Conservation (phyloP, 1,140 invertebrate genomes). For the Trialeurodes vaporariorum region DNA sequence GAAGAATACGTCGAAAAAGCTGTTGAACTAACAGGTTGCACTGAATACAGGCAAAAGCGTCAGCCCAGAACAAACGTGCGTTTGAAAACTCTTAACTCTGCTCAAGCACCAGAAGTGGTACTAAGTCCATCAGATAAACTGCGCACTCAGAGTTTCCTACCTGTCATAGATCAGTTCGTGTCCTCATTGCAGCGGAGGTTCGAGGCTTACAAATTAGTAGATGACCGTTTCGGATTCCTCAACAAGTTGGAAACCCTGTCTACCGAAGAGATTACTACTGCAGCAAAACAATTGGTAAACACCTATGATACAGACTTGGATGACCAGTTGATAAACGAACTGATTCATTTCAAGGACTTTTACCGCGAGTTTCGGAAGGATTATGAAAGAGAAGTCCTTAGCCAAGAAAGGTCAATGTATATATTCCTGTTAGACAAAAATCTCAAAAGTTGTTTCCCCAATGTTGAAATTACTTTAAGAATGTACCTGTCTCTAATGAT, state of each 20-base stretch:
- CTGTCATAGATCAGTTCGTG: constrained; percentile 14
- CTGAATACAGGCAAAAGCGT: constrained; percentile 16
- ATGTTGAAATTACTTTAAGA: too few species aligned
- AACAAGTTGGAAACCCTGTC: constrained; percentile 14
- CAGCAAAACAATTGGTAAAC: too few species aligned
- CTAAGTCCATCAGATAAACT: constrained; percentile 13
- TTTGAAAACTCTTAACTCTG: constrained; percentile 8
- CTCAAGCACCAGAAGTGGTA: constrained; percentile 5
- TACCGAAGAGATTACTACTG: too few species aligned
- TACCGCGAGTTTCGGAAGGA: too few species aligned
- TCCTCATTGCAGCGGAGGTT: constrained; percentile 11
- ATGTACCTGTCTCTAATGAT: too few species aligned
- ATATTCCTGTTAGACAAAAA: too few species aligned
- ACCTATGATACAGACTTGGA: too few species aligned
- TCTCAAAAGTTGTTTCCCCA: too few species aligned
- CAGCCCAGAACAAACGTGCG: constrained; percentile 11
- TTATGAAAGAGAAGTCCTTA: too few species aligned
- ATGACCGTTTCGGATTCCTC: constrained; percentile 12
- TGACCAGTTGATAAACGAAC: too few species aligned
- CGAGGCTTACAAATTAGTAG: constrained; percentile 13
- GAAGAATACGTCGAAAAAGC: constrained; percentile 14
- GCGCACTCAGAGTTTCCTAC: constrained; percentile 14
- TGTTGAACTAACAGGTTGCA: constrained; percentile 18
- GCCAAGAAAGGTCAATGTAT: too few species aligned
- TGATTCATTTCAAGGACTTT: too few species aligned